These are phyloP conservation scores for Bombycilla garrulus DNA, from an alignment of 2,113 vertebrate species.

Conservation along the genomic window DNA sequence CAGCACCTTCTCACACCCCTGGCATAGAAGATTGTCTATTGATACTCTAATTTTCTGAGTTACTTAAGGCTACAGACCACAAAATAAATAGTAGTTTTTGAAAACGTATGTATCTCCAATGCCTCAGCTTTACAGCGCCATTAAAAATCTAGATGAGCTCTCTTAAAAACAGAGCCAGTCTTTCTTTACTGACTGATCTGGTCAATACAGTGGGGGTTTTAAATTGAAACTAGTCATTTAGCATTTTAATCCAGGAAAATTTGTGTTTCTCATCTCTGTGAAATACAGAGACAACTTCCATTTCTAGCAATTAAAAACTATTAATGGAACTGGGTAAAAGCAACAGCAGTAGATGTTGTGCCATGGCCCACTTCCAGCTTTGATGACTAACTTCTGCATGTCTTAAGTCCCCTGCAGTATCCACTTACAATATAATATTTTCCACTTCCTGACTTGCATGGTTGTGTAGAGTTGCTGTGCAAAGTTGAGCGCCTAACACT, in stretches of 20 bases:
- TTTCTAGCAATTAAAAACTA: conserved; percentile 28
- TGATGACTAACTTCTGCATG: conserved; percentile 60
- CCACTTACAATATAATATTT: conserved; percentile 62
- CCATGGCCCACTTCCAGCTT: conserved; percentile 41
- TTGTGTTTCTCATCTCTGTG: not conserved
- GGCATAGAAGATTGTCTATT: not conserved
- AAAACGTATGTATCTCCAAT: fast-evolving
- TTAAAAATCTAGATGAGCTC: not conserved
- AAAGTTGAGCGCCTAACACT: not conserved
- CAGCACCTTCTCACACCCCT: not conserved
- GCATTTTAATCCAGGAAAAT: not conserved
- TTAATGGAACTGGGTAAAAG: not conserved
- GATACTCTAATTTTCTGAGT: not conserved
- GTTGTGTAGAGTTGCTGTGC: conserved; percentile 23
- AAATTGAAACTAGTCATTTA: not conserved
- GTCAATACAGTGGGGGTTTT: not conserved
- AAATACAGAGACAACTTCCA: not conserved
- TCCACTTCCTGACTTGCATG: conserved; percentile 61
- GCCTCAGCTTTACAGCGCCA: not conserved
- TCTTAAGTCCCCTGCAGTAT: conserved; percentile 59
- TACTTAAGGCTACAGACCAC: not conserved
- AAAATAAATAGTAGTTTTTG: not conserved
- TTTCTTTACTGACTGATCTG: not conserved
- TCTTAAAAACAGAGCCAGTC: not conserved
- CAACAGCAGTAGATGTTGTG: not conserved